Conservation (phyloP, 2,797 vertebrate genomes). For the Sebastes taczanowskii region DNA sequence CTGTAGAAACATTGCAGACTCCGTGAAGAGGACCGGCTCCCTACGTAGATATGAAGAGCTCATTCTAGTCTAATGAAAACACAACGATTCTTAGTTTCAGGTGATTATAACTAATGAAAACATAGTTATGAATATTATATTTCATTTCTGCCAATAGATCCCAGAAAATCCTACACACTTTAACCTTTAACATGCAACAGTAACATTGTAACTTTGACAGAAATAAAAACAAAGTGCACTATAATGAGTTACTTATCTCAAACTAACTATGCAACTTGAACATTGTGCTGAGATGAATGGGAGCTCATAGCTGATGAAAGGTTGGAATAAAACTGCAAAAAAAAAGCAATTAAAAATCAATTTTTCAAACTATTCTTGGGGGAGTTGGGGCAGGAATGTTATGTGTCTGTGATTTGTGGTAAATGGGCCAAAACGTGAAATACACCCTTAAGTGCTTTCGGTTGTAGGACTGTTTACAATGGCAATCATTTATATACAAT, state of each 20-base stretch:
- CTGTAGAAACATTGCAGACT: no score
- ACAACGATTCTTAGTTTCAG: no score
- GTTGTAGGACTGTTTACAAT: not conserved
- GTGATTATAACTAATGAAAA: no score
- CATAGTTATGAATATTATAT: no score
- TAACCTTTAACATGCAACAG: not conserved
- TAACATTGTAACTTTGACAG: not conserved
- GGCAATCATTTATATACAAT: not conserved
- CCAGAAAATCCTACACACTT: no score
- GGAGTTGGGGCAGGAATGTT: constrained; percentile 14
- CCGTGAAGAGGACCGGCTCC: no score
- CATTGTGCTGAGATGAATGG: not conserved
- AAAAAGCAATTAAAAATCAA: not conserved
- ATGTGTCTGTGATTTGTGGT: constrained; percentile 21
- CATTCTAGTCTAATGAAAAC: no score
- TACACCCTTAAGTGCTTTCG: not conserved
- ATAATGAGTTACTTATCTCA: not conserved
- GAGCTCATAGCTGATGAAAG: not conserved
- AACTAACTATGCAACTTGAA: not conserved
- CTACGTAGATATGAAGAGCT: no score
- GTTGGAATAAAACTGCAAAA: not conserved
- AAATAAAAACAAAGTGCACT: not conserved
- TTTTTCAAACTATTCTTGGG: not conserved
- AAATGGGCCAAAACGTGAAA: constrained; percentile 16
- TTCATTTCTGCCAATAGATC: no score